Conservation (phyloP, 2,888 invertebrate genomes). For the Melipona bicolor region DNA sequence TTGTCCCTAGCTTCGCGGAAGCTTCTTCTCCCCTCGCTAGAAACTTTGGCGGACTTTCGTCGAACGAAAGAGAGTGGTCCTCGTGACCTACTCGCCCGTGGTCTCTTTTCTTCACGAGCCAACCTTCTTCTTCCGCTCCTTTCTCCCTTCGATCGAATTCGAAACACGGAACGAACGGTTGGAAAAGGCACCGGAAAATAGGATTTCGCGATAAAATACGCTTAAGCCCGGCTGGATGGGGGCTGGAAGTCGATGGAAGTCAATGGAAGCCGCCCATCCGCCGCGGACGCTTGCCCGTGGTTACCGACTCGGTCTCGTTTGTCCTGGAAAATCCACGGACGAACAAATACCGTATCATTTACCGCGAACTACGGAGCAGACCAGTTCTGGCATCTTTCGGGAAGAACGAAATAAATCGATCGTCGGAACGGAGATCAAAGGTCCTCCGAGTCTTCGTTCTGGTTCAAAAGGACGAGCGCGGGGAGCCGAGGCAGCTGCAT, state of each 20-base stretch:
- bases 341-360: constrained; percentile 5
- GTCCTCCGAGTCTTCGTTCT: not conserved
- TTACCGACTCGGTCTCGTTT: not conserved
- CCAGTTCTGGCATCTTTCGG: not conserved
- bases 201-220: constrained; percentile 47
- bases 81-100: constrained; percentile 46
- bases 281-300: not conserved
- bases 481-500: too few species aligned
- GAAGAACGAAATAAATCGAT: not conserved
- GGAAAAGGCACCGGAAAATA: constrained; percentile 39
- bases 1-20: not conserved
- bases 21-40: not conserved
- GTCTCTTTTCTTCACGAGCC: constrained; percentile 48
- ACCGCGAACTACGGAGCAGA: not conserved
- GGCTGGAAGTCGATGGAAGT: constrained; percentile 15
- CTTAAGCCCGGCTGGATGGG: constrained; percentile 1
- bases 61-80: constrained; percentile 70
- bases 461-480: not conserved
- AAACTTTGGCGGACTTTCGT: constrained; percentile 66
- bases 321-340: not conserved
- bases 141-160: constrained; percentile 15
- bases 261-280: constrained; percentile 12
- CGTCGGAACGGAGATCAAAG: not conserved
- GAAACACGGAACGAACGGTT: constrained; percentile 31
- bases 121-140: not conserved